Evolutionary conservation across 2,113 vertebrate species (phyloP), one percentile per base, ranked within the genome.

Genomic region (Oncorhynchus clarkii): DNA sequence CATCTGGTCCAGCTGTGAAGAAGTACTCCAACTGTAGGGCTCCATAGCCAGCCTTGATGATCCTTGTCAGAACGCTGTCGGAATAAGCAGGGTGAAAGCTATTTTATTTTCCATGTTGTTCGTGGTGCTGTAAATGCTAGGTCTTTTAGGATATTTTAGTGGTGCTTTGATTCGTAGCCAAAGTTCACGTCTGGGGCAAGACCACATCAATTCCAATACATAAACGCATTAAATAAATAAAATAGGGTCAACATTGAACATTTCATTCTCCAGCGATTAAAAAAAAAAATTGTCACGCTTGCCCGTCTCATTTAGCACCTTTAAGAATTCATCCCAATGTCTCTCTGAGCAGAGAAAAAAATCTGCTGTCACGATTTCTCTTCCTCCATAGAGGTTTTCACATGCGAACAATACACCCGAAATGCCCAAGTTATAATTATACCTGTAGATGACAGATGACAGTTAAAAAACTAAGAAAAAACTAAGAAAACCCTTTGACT

Each of bases 401-500:
- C 87, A 87, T 70, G 93, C 95, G 93, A 97, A 94, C 93, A 96
- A 99, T 96, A 96, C 93, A 96, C 92, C 95, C 93, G 95, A 96
- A 97, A 97, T 96, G 96, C 94, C 95, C 95, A 97, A 97, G 96
- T 97, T 98, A 97, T 99, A 99, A 99, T 99, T 99, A 99, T 96
- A 95, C 95, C 95, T 87, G 95, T 82, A 94, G 96, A 97, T 99
- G 97, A 98, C 97, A 99, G 97, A 99, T 99, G 97, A 99, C 97
- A 98, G 97, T 99, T 98, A 97, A 98, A n/a, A n/a, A n/a, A n/a
- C n/a, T n/a, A n/a, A n/a, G n/a, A n/a, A n/a, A n/a, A n/a, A n/a
- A n/a, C n/a, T n/a, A n/a, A 97, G 98, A 98, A 99, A 98, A 98
- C 97, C 97, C 96, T 99, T 98, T 99, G 96, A 98, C 96, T 96